Conservation (phyloP, 2,888 invertebrate genomes). For the Gerris lacustris region DNA sequence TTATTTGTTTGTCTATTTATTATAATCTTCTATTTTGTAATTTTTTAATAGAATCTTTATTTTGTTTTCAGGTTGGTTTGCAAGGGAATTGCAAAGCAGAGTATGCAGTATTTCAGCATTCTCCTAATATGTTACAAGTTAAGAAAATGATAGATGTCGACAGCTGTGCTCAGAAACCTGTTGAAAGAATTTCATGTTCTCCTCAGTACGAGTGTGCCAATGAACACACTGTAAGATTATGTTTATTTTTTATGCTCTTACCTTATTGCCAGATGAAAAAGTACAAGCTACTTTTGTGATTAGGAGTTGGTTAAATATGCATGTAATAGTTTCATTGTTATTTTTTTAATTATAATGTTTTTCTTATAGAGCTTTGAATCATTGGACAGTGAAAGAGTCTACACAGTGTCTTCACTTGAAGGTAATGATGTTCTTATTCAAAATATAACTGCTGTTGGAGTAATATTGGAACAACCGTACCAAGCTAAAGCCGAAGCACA, state of each 20-base stretch:
- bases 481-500: constrained; percentile 39
- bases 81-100: constrained; percentile 38
- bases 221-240: not conserved
- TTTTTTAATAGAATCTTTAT: not conserved
- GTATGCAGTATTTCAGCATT: constrained; percentile 33
- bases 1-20: too few relatives aligned
- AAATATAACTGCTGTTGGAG: constrained; percentile 36
- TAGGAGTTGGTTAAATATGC: too few relatives aligned
- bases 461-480: constrained; percentile 39
- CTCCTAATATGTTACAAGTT: constrained; percentile 30
- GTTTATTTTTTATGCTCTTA: too few relatives aligned
- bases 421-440: constrained; percentile 30
- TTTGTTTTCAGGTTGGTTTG: constrained; percentile 34
- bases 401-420: constrained; percentile 33
- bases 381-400: constrained; percentile 38
- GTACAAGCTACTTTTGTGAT: too few relatives aligned
- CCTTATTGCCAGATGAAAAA: too few relatives aligned
- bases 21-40: too few relatives aligned
- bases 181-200: constrained; percentile 27
- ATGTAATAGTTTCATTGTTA: too few relatives aligned
- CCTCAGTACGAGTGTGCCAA: constrained; percentile 33
- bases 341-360: too few relatives aligned
- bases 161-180: constrained; percentile 33
- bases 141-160: constrained; percentile 38
- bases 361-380: constrained; percentile 36